Conservation (phyloP, 1,140 invertebrate genomes). For the Drosophila takahashii region DNA sequence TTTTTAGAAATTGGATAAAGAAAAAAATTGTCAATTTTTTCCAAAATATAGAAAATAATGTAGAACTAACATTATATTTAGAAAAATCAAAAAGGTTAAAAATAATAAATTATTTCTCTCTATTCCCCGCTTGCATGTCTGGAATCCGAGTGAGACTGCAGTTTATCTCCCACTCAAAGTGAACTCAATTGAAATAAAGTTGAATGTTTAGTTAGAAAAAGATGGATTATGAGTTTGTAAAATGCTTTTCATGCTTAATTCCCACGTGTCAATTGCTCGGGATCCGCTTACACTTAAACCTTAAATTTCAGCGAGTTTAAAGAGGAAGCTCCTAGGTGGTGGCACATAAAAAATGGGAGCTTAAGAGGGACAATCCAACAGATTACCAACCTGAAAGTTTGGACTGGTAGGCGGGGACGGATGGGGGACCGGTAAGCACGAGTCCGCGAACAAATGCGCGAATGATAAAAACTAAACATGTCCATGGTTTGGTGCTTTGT, state of each 20-base stretch:
- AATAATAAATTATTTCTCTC: not conserved
- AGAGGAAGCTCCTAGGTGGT: not conserved
- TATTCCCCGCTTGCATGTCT: not conserved
- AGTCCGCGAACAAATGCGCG: conserved; percentile 49
- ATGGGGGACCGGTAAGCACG: conserved; percentile 17
- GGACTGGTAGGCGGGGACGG: not conserved
- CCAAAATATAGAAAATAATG: no score
- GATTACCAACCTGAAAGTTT: conserved; percentile 47
- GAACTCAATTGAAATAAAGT: conserved; percentile 15
- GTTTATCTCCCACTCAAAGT: conserved; percentile 8
- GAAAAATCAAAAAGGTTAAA: not conserved
- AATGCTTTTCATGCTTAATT: conserved; percentile 40
- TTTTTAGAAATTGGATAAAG: no score
- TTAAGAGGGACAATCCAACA: conserved; percentile 30
- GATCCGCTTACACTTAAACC: conserved; percentile 36
- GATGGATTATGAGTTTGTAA: conserved; percentile 31
- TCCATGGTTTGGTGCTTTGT: conserved; percentile 35
- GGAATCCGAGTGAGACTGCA: conserved; percentile 4
- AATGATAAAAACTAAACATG: conserved; percentile 71
- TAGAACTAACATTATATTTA: no score
- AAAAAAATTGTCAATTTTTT: no score
- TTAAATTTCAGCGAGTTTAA: not conserved
- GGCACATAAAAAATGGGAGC: conserved; percentile 13
- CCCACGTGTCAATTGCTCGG: conserved; percentile 34
- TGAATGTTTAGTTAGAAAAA: conserved; percentile 8